Evolutionary conservation across 23 tunicate genomes (phyloP), one percentile per base, ranked within the genome.

Genomic region (Corella eumyota): DNA sequence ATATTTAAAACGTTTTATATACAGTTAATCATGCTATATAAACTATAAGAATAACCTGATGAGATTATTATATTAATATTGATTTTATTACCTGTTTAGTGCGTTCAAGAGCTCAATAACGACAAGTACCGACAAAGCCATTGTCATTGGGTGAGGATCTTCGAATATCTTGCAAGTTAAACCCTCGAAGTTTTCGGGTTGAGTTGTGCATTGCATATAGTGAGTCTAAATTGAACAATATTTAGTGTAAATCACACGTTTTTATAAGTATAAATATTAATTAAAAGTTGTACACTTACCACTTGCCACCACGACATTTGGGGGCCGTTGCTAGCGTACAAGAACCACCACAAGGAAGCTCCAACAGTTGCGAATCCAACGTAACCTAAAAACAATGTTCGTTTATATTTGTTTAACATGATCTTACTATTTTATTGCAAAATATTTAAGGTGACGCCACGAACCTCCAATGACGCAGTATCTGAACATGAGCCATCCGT

Each of bases 91-190:
- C 96, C 96, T 85, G 95, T 93, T 93, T 0, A 93, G 65, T 15
- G 99, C 99, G 53, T 93, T 93, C 52, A 69, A 78, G 55, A 93
- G 38, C 64, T 93, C 99, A 52, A 93, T 93, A 7, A 91, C 78
- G 65, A 93, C 99, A 0, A 93, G 74, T 17, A 93, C 99, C 22
- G 95, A 84, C 2, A 93, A 82, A 26, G 99, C 99, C 99, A 93
- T 93, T 4, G 99, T 93, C 99, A 93, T 93, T 52, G 99, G 99
- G 62, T 93, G 99, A 11, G 99, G 99, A 36, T 93, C 99, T 55
- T 88, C 99, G 60, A 93, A 93, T 13, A 84, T 65, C 56, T 78
- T 67, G 82, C 99, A 93, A 31, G 64, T 34, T n/a, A 93, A 34
- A 45, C 93, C 93, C 26, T 69, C 79, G 66, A 85, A 93, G 22